Evolutionary conservation across 2,888 invertebrate species (phyloP), one percentile per base, ranked within the genome.

Genomic region (Dolichopus griseipennis): DNA sequence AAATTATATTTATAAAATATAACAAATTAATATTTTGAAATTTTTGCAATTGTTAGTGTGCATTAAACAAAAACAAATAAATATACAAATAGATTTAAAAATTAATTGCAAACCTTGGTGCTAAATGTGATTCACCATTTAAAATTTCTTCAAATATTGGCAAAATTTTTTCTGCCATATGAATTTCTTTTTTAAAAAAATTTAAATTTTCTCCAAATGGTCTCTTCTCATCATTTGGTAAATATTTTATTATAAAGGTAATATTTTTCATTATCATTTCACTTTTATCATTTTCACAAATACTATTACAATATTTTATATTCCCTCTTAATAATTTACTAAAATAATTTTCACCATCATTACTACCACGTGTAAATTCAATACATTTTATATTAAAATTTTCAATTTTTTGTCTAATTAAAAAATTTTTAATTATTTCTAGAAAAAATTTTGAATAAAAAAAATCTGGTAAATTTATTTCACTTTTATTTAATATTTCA

Each of bases 161-260:
- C 66, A 79, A 72, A 12, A 75, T 75, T 67, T 71, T 72, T n/a
- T 41, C 27, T 34, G 12, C 79, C 77, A 79, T 77, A 72, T 75
- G 73, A 3, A 72, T 73, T 74, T 80, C 78, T 41, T 63, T 66
- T 20, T 5, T 7, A 64, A 34, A 37, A n/a, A 64, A 34, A 34
- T 64, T 64, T 20, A 64, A 64, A 33, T 33, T 64, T 10, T 64
- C 64, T n/a, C 64, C 64, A 64, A 37, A 64, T 64, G 37, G 37
- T 64, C 64, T 33, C 18, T 20, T 33, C 33, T 34, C 64, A 34
- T 64, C 64, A n/a, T 18, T 37, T 37, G 64, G 64, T 37, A 64
- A 64, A 64, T 64, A 64, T 37, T 64, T 64, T 34, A 64, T 20
- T 34, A 64, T 64, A 34, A 64, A 37, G 3, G 34, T 34, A 2